Base-by-base conservation (phyloP, 2,888 invertebrate species). In the Sarcophaga subvicina region DNA sequence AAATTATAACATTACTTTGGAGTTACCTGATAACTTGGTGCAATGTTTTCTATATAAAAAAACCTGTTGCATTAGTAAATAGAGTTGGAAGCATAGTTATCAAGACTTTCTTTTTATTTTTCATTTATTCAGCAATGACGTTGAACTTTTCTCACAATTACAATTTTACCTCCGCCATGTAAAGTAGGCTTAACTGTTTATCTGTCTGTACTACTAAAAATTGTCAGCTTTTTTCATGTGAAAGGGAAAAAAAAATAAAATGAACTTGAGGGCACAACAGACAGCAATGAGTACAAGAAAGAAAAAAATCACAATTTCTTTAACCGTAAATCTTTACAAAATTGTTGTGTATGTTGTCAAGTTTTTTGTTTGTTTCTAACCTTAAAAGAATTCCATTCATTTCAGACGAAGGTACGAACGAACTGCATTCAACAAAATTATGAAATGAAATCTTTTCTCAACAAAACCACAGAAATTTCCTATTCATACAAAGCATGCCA, bases 91-190 rank as follows among this genome's bases (percentile, higher is more conserved):
- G 66, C 47, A 37, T 10, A 49, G 20, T 45, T 72, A 77, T 71
- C 66, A 49, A 77, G 71, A 83, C 66, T 66, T 67, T 72, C 27
- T 77, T 69, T 67, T 71, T 69, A 12, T 25, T 14, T 22, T 73
- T 67, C 63, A 67, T n/a, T n/a, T n/a, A n/a, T n/a, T 54, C 70
- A 66, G 84, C 80, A 85, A 77, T 67, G 84, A 85, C 84, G 84
- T 80, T 85, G 80, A 85, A 85, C 84, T 85, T 85, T 37, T 85
- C 71, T 64, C 25, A 76, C 54, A 14, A 54, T 54, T 54, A 54
- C 17, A 54, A 17, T 54, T 54, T 54, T 54, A 54, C 5, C 17
- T 54, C 10, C 54, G 12, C 54, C 5, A 54, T 54, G 66, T 66
- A 37, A 54, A 54, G 54, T 54, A 54, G 12, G 54, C 17, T 54